Conservation (phyloP, 2,888 invertebrate genomes). For the Furcula furcula region DNA sequence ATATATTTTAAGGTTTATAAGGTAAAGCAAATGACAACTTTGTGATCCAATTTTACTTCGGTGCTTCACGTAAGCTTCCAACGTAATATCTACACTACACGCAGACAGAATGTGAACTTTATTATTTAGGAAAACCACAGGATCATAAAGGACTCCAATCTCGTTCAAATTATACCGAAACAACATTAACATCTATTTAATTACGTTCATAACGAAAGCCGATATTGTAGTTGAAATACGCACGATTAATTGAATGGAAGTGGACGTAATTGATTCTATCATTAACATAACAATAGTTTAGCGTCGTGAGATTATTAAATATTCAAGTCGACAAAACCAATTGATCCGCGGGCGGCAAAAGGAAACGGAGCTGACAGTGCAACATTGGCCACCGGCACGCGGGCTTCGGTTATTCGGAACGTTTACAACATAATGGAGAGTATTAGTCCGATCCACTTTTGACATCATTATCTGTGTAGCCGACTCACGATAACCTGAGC, state of each 20-base stretch:
- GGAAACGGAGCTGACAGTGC: conserved; percentile 46
- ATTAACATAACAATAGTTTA: conserved; percentile 46
- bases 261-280: conserved; percentile 46
- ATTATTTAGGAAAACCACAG: too few relatives aligned
- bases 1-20: conserved; percentile 12
- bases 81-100: too few relatives aligned
- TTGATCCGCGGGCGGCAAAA: conserved; percentile 28
- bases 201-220: conserved; percentile 1
- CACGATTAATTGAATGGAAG: conserved; percentile 38
- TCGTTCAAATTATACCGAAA: too few relatives aligned
- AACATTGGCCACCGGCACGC: conserved; percentile 34
- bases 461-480: conserved; percentile 80
- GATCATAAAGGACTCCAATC: too few relatives aligned
- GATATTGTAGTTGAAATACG: conserved; percentile 15
- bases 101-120: too few relatives aligned
- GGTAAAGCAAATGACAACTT: conserved; percentile 1
- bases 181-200: too few relatives aligned
- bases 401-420: conserved; percentile 52
- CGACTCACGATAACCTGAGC: conserved; percentile 78
- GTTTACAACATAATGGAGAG: conserved; percentile 77
- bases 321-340: conserved; percentile 27
- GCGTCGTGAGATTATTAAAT: conserved; percentile 37
- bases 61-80: too few relatives aligned
- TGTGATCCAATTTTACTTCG: background rate
- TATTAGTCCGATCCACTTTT: conserved; percentile 81